Evolutionary conservation across 2,113 vertebrate genomes (phyloP).

Genomic region (Epinephelus moara): DNA sequence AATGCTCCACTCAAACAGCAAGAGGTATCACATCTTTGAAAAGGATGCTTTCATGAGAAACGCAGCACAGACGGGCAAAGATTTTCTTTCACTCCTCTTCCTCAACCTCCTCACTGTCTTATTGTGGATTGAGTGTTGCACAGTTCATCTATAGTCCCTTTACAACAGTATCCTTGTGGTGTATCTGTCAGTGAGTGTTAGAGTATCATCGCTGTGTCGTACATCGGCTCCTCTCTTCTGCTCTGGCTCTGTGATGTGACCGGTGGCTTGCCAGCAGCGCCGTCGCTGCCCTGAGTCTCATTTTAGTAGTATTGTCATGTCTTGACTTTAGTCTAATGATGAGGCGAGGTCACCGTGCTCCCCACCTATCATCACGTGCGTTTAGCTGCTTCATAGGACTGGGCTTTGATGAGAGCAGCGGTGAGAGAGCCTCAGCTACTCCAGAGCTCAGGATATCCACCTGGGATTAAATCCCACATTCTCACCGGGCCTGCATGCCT

Average conservation of each 20-base stretch:
- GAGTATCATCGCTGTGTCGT: slow-evolving; percentile 53
- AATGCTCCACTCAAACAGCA: slow-evolving; percentile 95
- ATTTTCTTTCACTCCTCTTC: slow-evolving; percentile 39
- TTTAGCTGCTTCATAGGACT: slow-evolving; percentile 56
- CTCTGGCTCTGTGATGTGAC: slow-evolving; percentile 39
- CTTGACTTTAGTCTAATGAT: slow-evolving; percentile 51
- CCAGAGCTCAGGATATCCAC: slow-evolving; percentile 69
- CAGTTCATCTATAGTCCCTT: slow-evolving; percentile 78
- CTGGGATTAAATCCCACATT: slow-evolving; percentile 78
- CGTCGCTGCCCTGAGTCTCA: slow-evolving; percentile 53
- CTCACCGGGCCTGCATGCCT: slow-evolving; percentile 63
- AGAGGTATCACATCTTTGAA: slow-evolving; percentile 92
- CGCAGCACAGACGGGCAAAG: neutral
- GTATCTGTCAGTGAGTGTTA: slow-evolving; percentile 66
- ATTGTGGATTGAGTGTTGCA: slow-evolving; percentile 81
- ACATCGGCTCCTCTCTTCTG: slow-evolving; percentile 51
- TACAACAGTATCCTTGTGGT: slow-evolving; percentile 34
- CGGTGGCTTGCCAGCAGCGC: neutral
- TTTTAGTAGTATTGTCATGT: slow-evolving; percentile 60
- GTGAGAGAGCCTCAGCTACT: slow-evolving; percentile 61
- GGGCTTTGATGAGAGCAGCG: slow-evolving; percentile 66
- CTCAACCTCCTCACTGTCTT: slow-evolving; percentile 70
- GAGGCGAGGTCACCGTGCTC: slow-evolving; percentile 42
- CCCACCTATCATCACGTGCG: slow-evolving; percentile 55
- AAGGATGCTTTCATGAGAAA: slow-evolving; percentile 80